phyloP scores from a whole-genome alignment of 2,888 invertebrate genomes.

The Nebria salina region DNA sequence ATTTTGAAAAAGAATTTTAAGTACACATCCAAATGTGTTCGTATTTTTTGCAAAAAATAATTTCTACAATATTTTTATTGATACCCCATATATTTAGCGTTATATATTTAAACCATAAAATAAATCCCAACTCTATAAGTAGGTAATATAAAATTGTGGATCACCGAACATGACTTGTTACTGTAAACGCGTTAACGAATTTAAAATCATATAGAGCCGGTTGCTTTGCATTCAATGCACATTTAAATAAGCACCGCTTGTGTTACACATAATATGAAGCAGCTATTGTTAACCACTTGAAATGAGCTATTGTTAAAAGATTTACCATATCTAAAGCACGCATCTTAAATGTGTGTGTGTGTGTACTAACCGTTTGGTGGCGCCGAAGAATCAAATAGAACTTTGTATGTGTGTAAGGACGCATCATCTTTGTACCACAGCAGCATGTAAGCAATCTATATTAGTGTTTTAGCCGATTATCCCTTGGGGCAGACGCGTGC shows the following conservation, averaged over 20 bases:
- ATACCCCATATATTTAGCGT: too few species aligned
- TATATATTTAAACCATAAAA: too few species aligned
- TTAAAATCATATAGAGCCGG: too few species aligned
- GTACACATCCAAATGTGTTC: too few species aligned
- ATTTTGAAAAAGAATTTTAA: too few species aligned
- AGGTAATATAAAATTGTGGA: too few species aligned
- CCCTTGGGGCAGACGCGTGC: constrained; percentile 29
- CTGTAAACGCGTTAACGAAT: too few species aligned
- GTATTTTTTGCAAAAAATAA: too few species aligned
- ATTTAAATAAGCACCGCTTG: not conserved
- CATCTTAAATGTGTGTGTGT: not conserved
- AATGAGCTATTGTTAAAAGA: not conserved
- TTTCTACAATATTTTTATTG: too few species aligned
- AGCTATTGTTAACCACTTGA: not conserved
- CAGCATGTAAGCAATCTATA: not conserved
- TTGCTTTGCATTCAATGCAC: not conserved
- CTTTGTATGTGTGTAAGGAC: not conserved
- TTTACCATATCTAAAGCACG: not conserved
- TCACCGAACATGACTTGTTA: too few species aligned
- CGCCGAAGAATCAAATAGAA: not conserved
- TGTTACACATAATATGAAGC: not conserved
- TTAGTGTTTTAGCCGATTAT: constrained; percentile 14
- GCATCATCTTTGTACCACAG: not conserved
- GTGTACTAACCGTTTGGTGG: too few species aligned
- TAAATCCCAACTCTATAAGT: too few species aligned